phyloP scores from a whole-genome alignment of 2,797 vertebrate genomes.

The Spondyliosoma cantharus region DNA sequence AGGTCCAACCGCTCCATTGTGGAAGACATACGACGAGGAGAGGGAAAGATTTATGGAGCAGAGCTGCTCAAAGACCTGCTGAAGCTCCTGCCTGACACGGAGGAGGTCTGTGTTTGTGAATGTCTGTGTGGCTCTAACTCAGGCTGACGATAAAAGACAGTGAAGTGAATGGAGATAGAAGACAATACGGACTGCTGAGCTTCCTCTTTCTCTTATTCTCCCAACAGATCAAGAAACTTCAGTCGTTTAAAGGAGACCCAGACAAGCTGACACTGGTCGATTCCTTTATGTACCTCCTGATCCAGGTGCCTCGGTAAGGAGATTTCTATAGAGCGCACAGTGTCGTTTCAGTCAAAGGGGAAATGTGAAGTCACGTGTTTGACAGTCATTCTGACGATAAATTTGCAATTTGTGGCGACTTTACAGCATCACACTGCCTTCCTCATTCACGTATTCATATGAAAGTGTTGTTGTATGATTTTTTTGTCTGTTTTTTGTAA shows the following conservation, averaged over 20 bases:
- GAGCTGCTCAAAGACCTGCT: constrained; percentile 94
- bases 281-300: constrained; percentile 94
- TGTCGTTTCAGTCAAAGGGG: constrained; percentile 26
- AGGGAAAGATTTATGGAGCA: constrained; percentile 88
- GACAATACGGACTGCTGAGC: constrained; percentile 36
- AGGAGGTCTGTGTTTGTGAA: constrained; percentile 87
- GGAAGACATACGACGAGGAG: constrained; percentile 92
- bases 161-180: constrained; percentile 35
- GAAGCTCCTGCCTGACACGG: constrained; percentile 93
- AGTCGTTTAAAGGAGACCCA: constrained; percentile 91
- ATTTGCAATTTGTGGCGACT: constrained; percentile 13
- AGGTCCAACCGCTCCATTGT: constrained; percentile 93
- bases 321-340: constrained; percentile 25
- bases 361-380: constrained; percentile 31
- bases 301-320: constrained; percentile 95
- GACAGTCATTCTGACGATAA: background rate
- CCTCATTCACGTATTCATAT: background rate
- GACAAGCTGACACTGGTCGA: constrained; percentile 95
- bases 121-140: constrained; percentile 16
- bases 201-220: constrained; percentile 37
- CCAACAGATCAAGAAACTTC: constrained; percentile 92
- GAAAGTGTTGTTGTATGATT: background rate
- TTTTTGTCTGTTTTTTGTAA: background rate
- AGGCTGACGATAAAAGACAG: constrained; percentile 31
- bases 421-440: background rate